Evolutionary conservation across 2,888 invertebrate genomes (phyloP).

Genomic region (Cylindroiulus punctatus): DNA sequence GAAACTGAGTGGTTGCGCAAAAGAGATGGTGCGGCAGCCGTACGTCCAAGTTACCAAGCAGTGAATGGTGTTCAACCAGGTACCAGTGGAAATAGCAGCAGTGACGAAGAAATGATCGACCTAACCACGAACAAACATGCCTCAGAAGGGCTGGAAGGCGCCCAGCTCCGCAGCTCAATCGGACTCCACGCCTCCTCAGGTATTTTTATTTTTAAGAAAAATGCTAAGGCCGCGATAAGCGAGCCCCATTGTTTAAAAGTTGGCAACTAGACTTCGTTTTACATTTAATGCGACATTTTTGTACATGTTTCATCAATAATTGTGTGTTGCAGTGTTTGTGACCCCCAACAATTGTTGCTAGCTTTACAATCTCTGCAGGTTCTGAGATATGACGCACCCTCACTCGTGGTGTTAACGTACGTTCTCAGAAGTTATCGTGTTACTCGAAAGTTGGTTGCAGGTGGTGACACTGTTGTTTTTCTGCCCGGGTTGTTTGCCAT

Average conservation of each 20-base stretch:
- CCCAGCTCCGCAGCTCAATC: conserved; percentile 52
- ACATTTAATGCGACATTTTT: background rate
- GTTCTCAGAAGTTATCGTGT: background rate
- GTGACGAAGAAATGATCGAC: conserved; percentile 58
- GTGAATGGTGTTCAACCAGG: conserved; percentile 56
- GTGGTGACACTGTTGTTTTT: conserved; percentile 41
- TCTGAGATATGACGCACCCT: background rate
- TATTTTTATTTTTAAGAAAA: background rate
- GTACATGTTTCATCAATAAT: background rate
- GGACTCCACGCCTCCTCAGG: conserved; percentile 39
- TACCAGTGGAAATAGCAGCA: conserved; percentile 52
- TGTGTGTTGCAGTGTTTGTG: background rate
- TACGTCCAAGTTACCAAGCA: conserved; percentile 56
- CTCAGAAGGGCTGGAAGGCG: conserved; percentile 52
- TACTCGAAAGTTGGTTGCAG: conserved; percentile 21
- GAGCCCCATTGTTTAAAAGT: background rate
- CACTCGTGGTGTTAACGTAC: background rate
- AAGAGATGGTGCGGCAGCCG: conserved; percentile 52
- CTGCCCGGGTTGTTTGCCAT: background rate
- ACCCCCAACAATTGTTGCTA: background rate
- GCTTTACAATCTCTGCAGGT: background rate
- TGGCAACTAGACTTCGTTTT: background rate
- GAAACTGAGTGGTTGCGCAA: conserved; percentile 58
- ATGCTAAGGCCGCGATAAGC: background rate
- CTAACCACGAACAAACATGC: conserved; percentile 55